Evolutionary conservation across 1,140 invertebrate species (phyloP).

Genomic region (Platyscapa corneri): DNA sequence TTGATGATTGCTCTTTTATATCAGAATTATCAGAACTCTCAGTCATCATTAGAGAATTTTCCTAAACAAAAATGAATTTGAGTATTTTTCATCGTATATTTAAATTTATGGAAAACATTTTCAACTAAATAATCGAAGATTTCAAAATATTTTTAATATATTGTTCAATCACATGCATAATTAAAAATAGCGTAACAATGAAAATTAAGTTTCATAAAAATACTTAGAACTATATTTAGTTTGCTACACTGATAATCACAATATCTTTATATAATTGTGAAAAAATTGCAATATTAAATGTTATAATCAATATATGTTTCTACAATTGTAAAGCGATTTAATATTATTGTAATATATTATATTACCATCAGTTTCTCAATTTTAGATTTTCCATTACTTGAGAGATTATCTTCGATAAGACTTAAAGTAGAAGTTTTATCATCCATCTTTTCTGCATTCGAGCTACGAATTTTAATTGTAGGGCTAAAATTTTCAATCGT

Average conservation of each 20-base stretch:
- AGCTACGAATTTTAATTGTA: constrained; percentile 60
- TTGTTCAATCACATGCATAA: too few species aligned
- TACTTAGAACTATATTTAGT: too few species aligned
- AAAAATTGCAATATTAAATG: too few species aligned
- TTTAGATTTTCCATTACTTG: too few species aligned
- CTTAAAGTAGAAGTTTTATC: neutral
- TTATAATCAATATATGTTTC: too few species aligned
- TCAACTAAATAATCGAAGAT: neutral
- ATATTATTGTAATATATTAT: too few species aligned
- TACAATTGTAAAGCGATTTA: too few species aligned
- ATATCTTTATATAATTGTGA: too few species aligned
- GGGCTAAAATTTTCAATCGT: constrained; percentile 60
- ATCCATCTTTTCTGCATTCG: neutral
- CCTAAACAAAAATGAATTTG: neutral
- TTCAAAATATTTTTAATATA: neutral
- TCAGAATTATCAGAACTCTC: constrained; percentile 10
- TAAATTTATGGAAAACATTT: neutral
- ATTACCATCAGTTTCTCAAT: too few species aligned
- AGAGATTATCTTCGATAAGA: neutral
- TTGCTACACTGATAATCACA: too few species aligned
- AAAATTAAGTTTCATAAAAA: too few species aligned
- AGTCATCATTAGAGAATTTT: neutral
- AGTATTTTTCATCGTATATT: neutral
- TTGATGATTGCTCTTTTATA: neutral
- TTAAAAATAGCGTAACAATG: too few species aligned